phyloP scores from a whole-genome alignment of 2,113 vertebrate species.

The Centropristis striata region DNA sequence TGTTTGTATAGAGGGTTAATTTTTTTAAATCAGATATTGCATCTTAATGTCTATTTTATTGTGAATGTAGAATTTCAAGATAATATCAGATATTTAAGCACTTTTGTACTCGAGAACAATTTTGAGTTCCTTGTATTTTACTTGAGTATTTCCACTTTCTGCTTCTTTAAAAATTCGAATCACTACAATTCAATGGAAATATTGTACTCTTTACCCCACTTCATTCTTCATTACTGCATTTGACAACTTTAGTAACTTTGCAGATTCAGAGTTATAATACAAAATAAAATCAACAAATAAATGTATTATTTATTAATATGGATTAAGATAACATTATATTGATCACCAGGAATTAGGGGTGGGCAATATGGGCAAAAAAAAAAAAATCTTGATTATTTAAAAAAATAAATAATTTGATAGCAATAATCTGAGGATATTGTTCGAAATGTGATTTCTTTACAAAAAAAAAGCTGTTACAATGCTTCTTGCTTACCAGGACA shows the following conservation, averaged over 20 bases:
- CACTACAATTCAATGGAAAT: background rate
- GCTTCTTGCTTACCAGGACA: no score
- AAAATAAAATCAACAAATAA: conserved; percentile 2
- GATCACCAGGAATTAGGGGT: no score
- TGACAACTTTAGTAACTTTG: background rate
- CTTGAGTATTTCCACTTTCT: background rate
- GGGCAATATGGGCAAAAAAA: no score
- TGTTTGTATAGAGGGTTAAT: background rate
- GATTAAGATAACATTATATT: background rate
- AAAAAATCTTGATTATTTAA: no score
- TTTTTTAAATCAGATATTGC: background rate
- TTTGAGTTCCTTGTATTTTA: no score
- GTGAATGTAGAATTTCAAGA: background rate
- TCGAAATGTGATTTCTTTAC: no score
- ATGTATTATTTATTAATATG: background rate
- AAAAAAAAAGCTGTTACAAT: no score
- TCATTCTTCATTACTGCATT: background rate
- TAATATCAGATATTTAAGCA: no score
- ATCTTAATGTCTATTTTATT: background rate
- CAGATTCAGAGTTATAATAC: background rate
- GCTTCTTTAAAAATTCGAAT: no score
- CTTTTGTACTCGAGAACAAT: no score
- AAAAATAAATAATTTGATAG: no score
- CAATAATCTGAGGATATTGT: no score
- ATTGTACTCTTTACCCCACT: background rate